Base-by-base conservation (phyloP, 2,888 invertebrate species). In the Taenaris catops region DNA sequence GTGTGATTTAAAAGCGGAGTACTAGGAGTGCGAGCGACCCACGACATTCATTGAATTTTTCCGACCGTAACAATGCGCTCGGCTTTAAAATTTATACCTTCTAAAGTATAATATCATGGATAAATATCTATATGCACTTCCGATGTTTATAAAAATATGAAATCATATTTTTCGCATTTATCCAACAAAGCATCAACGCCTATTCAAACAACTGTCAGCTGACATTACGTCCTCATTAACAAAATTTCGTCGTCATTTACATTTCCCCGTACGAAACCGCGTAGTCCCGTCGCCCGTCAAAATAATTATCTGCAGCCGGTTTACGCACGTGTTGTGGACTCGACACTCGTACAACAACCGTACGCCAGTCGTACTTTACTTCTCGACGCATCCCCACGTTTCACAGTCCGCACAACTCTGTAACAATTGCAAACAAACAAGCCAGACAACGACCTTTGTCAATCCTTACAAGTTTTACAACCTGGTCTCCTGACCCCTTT, bases 311-410 rank as follows among this genome's bases (percentile, higher is more conserved):
- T 60, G 61, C 60, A 53, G 59, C 58, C 58, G 59, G 63, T 62
- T 61, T 51, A 24, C 55, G 68, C 70, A 74, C 70, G 72, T 75
- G 73, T 66, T 58, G 28, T 19, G 3, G 19, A 34, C n/a, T n/a
- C n/a, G n/a, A n/a, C n/a, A n/a, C 38, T 20, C 42, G 35, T 27
- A 17, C 23, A 12, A 17, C 27, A 42, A 45, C 63, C 63, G 55
- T 63, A 38, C 55, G 60, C 58, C 69, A 73, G 73, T 65, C 57
- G 36, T 8, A 25, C 6, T 18, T 17, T 16, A 14, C 28, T 31
- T 25, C 34, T 35, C 34, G 38, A 24, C 43, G 37, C 46, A 35
- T 39, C 38, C 41, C 47, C 52, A 44, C 48, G 54, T 24, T 34
- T 39, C 49, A 45, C 53, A 51, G 39, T 18, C 29, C 26, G 40